Percentiles rank a stretch among this genome's conserved stretches.
phyloP scores from a whole-genome alignment of 2,113 vertebrate species.

The Apteryx owenii region DNA sequence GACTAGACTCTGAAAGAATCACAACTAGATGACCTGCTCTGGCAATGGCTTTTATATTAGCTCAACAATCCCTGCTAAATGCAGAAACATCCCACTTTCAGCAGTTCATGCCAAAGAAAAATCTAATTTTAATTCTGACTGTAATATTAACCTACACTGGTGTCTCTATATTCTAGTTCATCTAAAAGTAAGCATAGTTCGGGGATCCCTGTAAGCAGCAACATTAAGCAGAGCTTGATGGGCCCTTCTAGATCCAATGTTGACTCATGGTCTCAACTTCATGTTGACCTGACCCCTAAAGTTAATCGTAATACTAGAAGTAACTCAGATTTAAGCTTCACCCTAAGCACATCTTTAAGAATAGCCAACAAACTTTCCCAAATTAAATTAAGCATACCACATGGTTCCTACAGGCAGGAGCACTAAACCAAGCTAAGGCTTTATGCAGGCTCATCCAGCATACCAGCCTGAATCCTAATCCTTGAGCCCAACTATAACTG shows the following conservation, averaged over 20 bases:
- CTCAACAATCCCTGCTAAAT: not conserved
- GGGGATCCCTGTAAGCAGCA: not conserved
- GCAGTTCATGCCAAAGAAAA: not conserved
- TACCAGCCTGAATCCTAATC: not conserved
- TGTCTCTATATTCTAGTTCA: not conserved
- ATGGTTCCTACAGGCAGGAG: not conserved
- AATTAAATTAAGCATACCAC: not conserved
- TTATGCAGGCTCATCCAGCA: not conserved
- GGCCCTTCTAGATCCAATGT: not conserved
- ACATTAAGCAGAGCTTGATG: not conserved
- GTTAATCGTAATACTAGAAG: not conserved
- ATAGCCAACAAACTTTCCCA: not conserved
- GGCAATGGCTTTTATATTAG: not conserved
- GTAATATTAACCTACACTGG: not conserved
- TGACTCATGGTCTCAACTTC: not conserved
- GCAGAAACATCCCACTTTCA: not conserved
- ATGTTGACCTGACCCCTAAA: not conserved
- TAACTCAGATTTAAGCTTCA: not conserved
- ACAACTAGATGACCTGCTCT: not conserved
- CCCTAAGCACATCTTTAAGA: not conserved
- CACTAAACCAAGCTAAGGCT: not conserved
- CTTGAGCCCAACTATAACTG: not conserved
- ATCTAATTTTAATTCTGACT: not conserved
- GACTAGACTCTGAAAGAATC: not conserved
- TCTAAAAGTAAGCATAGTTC: not conserved